These are phyloP conservation scores for Drosophila meridionalis DNA, from an alignment of 2,888 invertebrate genomes.

Conservation along the genomic window DNA sequence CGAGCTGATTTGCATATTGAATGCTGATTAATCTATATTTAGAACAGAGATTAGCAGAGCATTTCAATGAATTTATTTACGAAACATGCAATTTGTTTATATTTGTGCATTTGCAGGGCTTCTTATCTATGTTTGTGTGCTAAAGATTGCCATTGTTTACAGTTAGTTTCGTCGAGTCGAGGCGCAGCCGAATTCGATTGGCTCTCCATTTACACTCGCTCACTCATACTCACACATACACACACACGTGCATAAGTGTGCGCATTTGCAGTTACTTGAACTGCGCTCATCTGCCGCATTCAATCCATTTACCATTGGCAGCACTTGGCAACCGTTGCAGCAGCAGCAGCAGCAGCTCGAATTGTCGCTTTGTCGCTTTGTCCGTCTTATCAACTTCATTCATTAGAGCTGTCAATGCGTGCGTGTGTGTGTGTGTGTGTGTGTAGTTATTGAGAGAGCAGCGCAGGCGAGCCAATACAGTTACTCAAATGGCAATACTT, in stretches of 20 bases:
- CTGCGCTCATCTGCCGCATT: constrained; percentile 22
- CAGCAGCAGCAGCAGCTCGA: constrained; percentile 46
- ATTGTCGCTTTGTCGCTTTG: constrained; percentile 31
- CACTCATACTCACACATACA: not conserved
- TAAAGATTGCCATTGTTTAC: constrained; percentile 7
- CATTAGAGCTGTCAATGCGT: constrained; percentile 70
- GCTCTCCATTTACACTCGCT: constrained; percentile 4
- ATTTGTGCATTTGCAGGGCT: constrained; percentile 1
- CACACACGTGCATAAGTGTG: constrained; percentile 1
- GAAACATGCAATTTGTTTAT: constrained; percentile 15
- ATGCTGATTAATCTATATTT: constrained; percentile 9
- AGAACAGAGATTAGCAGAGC: constrained; percentile 6
- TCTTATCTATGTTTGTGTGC: constrained; percentile 8
- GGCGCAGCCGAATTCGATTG: constrained; percentile 8
- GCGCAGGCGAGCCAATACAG: constrained; percentile 51
- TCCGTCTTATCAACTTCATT: constrained; percentile 78
- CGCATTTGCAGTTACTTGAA: constrained; percentile 26
- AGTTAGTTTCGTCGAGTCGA: constrained; percentile 3
- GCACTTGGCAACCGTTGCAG: constrained; percentile 61
- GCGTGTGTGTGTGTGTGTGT: constrained; percentile 4
- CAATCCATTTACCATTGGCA: constrained; percentile 38
- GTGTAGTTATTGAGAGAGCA: constrained; percentile 49
- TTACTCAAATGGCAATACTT: constrained; percentile 74
- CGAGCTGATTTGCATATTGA: not conserved
- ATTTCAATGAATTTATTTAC: constrained; percentile 3